Conservation (phyloP, 2,797 vertebrate genomes). For the Acanthopagrus latus region DNA sequence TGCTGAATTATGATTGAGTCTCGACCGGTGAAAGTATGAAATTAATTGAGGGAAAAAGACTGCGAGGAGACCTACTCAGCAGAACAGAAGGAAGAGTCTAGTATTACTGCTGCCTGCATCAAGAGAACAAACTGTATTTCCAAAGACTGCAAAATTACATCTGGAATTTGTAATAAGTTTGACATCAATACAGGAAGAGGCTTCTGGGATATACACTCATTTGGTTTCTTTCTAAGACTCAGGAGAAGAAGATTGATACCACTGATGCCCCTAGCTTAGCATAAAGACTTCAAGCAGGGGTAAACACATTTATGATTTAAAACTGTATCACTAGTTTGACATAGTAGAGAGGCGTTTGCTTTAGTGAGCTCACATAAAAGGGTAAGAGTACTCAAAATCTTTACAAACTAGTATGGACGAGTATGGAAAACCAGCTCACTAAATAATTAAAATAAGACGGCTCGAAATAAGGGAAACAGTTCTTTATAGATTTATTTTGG, state of each 20-base stretch:
- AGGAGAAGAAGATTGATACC: not conserved
- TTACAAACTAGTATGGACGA: not conserved
- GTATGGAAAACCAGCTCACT: not conserved
- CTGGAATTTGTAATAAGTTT: not conserved
- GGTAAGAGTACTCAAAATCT: too few species aligned
- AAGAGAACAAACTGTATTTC: not conserved
- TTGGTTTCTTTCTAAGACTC: too few species aligned
- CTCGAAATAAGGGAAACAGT: not conserved
- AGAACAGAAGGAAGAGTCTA: conserved; percentile 2
- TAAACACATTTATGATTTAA: not conserved
- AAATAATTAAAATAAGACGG: not conserved
- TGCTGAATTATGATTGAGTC: conserved; percentile 13
- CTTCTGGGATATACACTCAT: not conserved
- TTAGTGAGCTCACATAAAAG: not conserved
- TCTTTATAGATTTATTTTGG: not conserved
- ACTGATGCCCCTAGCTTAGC: not conserved
- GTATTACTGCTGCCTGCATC: not conserved
- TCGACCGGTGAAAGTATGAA: conserved; percentile 27
- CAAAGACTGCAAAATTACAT: not conserved
- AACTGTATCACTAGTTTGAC: not conserved
- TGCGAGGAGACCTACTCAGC: conserved; percentile 11
- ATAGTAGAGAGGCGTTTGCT: not conserved
- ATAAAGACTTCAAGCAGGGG: not conserved
- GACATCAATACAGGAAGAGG: not conserved
- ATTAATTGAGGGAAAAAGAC: conserved; percentile 18